Evolutionary conservation across 2,113 vertebrate genomes (phyloP), one percentile per base, ranked within the genome.

Genomic region (Lucifuga dentata): DNA sequence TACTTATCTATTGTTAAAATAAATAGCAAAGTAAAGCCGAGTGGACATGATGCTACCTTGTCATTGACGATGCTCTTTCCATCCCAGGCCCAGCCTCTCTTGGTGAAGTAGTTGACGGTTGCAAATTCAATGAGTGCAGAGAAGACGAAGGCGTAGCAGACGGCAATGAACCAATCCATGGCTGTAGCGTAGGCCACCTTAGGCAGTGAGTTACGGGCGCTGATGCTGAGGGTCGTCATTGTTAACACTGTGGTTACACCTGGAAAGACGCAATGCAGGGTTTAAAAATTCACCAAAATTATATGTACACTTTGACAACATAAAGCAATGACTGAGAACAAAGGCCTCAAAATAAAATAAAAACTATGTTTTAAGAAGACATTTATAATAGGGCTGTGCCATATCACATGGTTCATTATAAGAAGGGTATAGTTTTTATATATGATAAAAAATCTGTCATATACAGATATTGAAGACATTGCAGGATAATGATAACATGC

Each of bases 161-260:
- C 96, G 0, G 97, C 97, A 56, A 98, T 98, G 88, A 98, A 98
- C 96, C 97, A 98, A 82, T 98, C 97, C 97, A 98, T 98, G 50
- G 97, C 97, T 11, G 96, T 98, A 15, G 96, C 96, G 16, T 98
- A 98, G 75, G 96, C 97, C 39, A 98, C 96, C 90, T 98, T 98
- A 8, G 96, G 96, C 74, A 98, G 89, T 2, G 96, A 98, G 66
- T 98, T 96, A 45, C 96, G 93, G 12, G 96, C 96, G 38, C 96
- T 98, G 84, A 98, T 98, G 76, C 96, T 97, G 61, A 97, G 73
- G 0, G 96, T 98, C 0, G 96, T 98, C 96, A 98, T 98, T 11
- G 96, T 98, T 68, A 98, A 94, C 21, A 98, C 96, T 2, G 96
- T 98, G 7, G 96, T 98, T 62, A 98, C 97, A 49, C 96, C 96